A percentile compares a stretch with the other conserved stretches of the same genome.
These are phyloP conservation scores for Cynocephalus volans DNA, from an alignment of 2,113 vertebrate genomes.

Conservation along the genomic window DNA sequence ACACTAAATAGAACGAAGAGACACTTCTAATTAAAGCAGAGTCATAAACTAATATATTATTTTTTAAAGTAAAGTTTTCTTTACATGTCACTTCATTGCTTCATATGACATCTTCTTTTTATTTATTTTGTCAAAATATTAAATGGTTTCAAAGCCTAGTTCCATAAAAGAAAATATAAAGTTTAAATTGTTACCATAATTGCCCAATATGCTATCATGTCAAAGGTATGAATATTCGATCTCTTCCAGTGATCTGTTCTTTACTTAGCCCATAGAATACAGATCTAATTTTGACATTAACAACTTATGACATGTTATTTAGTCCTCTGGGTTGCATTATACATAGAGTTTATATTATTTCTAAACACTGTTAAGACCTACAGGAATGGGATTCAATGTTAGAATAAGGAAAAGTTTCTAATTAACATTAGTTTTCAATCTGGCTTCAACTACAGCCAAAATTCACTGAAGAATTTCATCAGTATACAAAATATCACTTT, in stretches of 20 bases:
- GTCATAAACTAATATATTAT: background rate
- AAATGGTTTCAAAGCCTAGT: background rate
- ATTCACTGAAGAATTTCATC: background rate
- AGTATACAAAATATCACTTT: background rate
- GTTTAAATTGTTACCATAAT: background rate
- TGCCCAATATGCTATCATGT: background rate
- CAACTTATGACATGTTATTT: background rate
- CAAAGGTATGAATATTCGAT: background rate
- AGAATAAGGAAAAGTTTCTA: background rate
- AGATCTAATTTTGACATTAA: slow-evolving; percentile 19
- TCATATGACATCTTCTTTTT: background rate
- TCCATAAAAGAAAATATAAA: background rate
- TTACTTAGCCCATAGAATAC: background rate
- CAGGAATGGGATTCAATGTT: background rate
- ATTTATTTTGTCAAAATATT: background rate
- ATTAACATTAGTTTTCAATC: background rate
- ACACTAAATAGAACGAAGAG: background rate
- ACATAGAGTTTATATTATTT: background rate
- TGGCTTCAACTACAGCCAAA: background rate
- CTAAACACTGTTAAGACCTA: background rate
- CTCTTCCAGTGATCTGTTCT: background rate
- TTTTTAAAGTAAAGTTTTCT: background rate
- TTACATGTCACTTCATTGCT: background rate
- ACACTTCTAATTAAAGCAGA: background rate
- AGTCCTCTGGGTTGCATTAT: background rate